Evolutionary conservation across 2,888 invertebrate genomes (phyloP).

Genomic region (Entomobrya multifasciata): DNA sequence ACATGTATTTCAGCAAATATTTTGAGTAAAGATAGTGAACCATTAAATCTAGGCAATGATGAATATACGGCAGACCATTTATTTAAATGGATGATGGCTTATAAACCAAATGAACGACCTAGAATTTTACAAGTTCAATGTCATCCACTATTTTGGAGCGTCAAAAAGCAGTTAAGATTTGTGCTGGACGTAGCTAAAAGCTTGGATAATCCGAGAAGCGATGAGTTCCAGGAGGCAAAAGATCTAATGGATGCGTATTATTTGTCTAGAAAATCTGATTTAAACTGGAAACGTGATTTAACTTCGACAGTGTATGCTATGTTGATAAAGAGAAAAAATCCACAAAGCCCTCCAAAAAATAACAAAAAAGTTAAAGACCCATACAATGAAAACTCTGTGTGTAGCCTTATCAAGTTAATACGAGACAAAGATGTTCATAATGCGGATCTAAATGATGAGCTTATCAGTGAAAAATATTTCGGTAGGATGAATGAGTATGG

Average conservation of each 20-base stretch:
- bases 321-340: no score
- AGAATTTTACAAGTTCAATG: not conserved
- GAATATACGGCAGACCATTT: not conserved
- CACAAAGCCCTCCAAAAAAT: no score
- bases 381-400: not conserved
- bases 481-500: not conserved
- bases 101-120: not conserved
- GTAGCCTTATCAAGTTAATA: not conserved
- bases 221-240: not conserved
- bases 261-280: not conserved
- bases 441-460: not conserved
- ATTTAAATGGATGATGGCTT: slow-evolving; percentile 11
- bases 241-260: not conserved
- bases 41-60: not conserved
- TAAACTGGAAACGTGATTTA: not conserved
- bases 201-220: not conserved
- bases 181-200: slow-evolving; percentile 3
- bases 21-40: not conserved
- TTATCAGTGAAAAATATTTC: not conserved
- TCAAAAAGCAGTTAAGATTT: not conserved
- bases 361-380: not conserved
- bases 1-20: not conserved
- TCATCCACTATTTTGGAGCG: slow-evolving; percentile 21
- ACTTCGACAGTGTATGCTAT: no score
- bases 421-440: slow-evolving; percentile 15